A percentile compares a stretch with the other conserved stretches of the same genome.
These are phyloP conservation scores for Scaptomyza cyrtandrae DNA, from an alignment of 2,888 invertebrate genomes.

Conservation along the genomic window DNA sequence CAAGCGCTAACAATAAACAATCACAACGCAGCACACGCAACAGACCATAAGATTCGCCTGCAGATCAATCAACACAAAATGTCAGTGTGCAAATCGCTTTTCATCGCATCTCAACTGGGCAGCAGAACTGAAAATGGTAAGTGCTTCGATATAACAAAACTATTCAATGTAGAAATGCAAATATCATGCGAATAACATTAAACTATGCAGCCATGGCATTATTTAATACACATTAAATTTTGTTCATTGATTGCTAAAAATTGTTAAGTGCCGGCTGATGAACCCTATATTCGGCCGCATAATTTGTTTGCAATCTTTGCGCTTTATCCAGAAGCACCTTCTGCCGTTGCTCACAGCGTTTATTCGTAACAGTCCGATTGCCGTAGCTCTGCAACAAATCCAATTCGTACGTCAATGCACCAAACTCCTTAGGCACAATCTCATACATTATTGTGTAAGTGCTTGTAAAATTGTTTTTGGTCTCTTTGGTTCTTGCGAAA, in stretches of 20 bases:
- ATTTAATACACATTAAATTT: slow-evolving; percentile 2
- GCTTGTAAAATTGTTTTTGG: slow-evolving; percentile 39
- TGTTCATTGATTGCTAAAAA: neutral
- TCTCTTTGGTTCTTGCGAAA: slow-evolving; percentile 10
- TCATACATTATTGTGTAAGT: slow-evolving; percentile 48
- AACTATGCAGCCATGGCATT: neutral
- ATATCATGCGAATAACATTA: neutral
- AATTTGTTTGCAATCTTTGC: slow-evolving; percentile 38
- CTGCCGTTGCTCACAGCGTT: slow-evolving; percentile 4
- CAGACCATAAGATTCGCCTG: slow-evolving; percentile 2
- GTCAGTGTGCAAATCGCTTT: slow-evolving; percentile 50
- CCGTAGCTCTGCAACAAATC: slow-evolving; percentile 49
- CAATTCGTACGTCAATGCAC: neutral
- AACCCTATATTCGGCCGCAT: slow-evolving; percentile 18
- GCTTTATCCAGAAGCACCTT: slow-evolving; percentile 3
- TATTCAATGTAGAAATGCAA: slow-evolving; percentile 19
- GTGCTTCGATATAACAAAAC: slow-evolving; percentile 27
- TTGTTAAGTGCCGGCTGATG: slow-evolving; percentile 8
- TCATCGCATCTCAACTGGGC: slow-evolving; percentile 46
- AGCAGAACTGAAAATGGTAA: slow-evolving; percentile 77
- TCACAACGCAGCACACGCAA: slow-evolving; percentile 16
- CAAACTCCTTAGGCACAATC: slow-evolving; percentile 29
- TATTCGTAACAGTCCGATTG: slow-evolving; percentile 37
- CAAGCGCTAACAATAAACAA: slow-evolving; percentile 17
- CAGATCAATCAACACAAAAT: slow-evolving; percentile 43